Evolutionary conservation across 2,113 vertebrate genomes (phyloP), one percentile per base, ranked within the genome.

Genomic region (Cichladusa arquata): DNA sequence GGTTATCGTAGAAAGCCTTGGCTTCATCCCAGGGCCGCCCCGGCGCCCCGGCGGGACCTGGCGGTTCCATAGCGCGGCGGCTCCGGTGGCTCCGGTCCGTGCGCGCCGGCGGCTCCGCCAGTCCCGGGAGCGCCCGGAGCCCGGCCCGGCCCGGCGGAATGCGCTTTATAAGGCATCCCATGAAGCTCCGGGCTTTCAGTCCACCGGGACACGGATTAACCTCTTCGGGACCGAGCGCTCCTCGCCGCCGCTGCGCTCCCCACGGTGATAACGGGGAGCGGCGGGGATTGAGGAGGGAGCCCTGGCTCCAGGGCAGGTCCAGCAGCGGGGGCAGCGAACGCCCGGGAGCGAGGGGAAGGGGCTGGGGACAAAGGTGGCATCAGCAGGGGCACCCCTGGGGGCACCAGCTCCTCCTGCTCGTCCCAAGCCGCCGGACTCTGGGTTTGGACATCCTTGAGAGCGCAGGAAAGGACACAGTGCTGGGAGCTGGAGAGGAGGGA

Each of bases 1-100:
- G 97, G 54, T 89, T 98, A 31, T 98, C 97, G 71, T 97, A 97
- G 89, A 98, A 98, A 72, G 96, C 95, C 82, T 97, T 97, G 90
- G 97, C 96, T 79, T 98, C 98, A 23, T 98, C 96, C 98, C 97
- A 97, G 66, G 82, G 91, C 31, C 40, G 28, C 1, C n/a, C 88
- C n/a, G 83, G 83, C 10, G 2, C 71, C 26, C 66, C 95, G 42
- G 66, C 65, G 2, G 89, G 60, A 12, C 40, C 82, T 74, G 95
- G 96, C 31, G 95, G 80, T 50, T 96, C 90, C 34, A 72, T 88
- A 18, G n/a, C 81, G 8, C 76, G 29, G 48, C 73, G 48, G 29
- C 81, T 20, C 81, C 19, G 56, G 82, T 24, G 56, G 81, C 78
- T 74, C 58, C 20, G 65, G 38, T 38, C 38, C 38, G 38, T 38